These are phyloP conservation scores for Motacilla alba DNA, from an alignment of 2,113 vertebrate species.

Conservation along the genomic window DNA sequence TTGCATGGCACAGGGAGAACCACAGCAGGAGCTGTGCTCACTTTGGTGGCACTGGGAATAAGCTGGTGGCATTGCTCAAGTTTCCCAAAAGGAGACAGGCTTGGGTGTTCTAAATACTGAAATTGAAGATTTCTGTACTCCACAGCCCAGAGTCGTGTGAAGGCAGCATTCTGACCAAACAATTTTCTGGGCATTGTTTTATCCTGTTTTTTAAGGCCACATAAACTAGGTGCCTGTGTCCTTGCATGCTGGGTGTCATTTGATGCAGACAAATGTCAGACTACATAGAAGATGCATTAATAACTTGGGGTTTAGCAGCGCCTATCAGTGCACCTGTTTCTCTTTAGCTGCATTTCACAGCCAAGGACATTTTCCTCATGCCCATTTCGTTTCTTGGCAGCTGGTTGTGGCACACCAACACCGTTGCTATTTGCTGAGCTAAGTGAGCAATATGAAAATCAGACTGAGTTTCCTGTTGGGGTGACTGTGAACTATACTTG, in stretches of 20 bases:
- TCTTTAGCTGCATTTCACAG: not conserved
- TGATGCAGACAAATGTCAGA: not conserved
- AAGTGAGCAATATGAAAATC: not conserved
- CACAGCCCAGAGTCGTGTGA: accelerated
- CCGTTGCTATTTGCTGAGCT: conserved; percentile 23
- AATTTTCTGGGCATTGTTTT: not conserved
- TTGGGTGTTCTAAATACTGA: not conserved
- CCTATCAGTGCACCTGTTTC: not conserved
- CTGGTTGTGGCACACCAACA: conserved; percentile 22
- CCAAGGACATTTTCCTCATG: not conserved
- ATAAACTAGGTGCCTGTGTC: not conserved
- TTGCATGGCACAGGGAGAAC: accelerated
- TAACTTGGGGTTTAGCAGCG: too few species aligned
- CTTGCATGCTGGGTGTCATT: not conserved
- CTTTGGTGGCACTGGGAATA: not conserved
- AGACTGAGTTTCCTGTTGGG: conserved; percentile 45
- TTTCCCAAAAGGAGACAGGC: not conserved
- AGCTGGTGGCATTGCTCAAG: not conserved
- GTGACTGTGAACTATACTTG: conserved; percentile 41
- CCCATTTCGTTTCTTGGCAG: conserved; percentile 18
- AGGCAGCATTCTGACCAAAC: not conserved
- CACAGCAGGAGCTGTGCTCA: not conserved
- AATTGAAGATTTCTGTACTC: not conserved
- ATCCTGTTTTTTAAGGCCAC: too few species aligned
- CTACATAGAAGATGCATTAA: not conserved